phyloP scores from a whole-genome alignment of 2,888 invertebrate genomes.

The Cephus rjabovi region DNA sequence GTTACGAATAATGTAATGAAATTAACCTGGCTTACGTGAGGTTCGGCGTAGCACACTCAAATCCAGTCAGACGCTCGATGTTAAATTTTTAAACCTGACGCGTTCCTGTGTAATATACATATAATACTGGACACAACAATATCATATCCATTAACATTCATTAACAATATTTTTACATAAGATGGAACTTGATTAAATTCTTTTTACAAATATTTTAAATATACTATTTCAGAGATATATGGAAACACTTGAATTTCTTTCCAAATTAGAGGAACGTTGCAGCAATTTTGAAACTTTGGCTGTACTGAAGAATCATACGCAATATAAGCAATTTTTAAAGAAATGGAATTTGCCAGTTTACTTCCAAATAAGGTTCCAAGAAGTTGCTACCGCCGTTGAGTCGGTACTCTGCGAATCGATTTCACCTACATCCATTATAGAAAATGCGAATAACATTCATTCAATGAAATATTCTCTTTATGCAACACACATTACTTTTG shows the following conservation, averaged over 20 bases:
- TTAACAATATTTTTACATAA: too few relatives aligned
- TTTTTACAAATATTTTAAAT: neutral
- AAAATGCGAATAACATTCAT: conserved; percentile 35
- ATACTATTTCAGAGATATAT: conserved; percentile 73
- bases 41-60: too few relatives aligned
- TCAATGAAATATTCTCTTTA: conserved; percentile 52
- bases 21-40: too few relatives aligned
- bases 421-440: conserved; percentile 47
- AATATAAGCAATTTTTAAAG: conserved; percentile 83
- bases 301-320: conserved; percentile 74
- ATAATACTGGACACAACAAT: too few relatives aligned
- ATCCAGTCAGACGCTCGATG: too few relatives aligned
- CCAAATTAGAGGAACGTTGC: conserved; percentile 77
- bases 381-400: conserved; percentile 79
- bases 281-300: conserved; percentile 71
- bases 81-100: too few relatives aligned
- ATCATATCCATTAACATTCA: too few relatives aligned
- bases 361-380: conserved; percentile 95
- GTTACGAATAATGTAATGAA: too few relatives aligned
- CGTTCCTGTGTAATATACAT: too few relatives aligned
- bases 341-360: conserved; percentile 97
- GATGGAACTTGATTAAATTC: neutral
- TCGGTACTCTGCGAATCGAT: conserved; percentile 51
- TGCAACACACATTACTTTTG: conserved; percentile 69
- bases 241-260: conserved; percentile 82